These are phyloP conservation scores for Malurus melanocephalus DNA, from an alignment of 2,113 vertebrate genomes.

Conservation along the genomic window DNA sequence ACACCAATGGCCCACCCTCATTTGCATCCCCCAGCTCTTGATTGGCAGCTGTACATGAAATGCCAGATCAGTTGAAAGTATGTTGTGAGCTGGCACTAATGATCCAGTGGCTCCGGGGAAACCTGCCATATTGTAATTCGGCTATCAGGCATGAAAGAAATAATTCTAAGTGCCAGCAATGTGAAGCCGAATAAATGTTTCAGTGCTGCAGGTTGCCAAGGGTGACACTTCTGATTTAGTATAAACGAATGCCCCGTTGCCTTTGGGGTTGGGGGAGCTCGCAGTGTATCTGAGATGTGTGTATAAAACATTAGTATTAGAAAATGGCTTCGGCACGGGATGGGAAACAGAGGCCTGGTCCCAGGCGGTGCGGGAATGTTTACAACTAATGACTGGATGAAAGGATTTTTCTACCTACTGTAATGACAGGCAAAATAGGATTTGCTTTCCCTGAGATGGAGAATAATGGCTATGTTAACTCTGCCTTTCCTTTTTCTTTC, in stretches of 20 bases:
- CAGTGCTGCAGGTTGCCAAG: constrained; percentile 94
- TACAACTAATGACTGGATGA: constrained; percentile 82
- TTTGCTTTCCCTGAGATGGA: constrained; percentile 76
- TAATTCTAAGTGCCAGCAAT: constrained; percentile 99
- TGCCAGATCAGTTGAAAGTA: constrained; percentile 99
- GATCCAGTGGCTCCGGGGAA: constrained; percentile 95
- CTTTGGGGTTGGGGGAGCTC: constrained; percentile 85
- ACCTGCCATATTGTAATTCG: constrained; percentile 99
- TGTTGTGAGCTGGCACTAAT: constrained; percentile 99
- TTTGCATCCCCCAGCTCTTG: constrained; percentile 92
- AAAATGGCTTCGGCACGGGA: constrained; percentile 79
- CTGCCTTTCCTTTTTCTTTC: constrained; percentile 61
- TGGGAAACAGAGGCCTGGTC: constrained; percentile 77
- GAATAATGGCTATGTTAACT: constrained; percentile 80
- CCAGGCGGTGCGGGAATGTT: constrained; percentile 77
- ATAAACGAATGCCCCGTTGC: constrained; percentile 96
- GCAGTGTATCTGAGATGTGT: constrained; percentile 80
- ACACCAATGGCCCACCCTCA: constrained; percentile 89
- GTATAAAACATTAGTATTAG: constrained; percentile 85
- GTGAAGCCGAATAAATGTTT: constrained; percentile 99
- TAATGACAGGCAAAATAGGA: constrained; percentile 80
- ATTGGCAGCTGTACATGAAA: constrained; percentile 99
- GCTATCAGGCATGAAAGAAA: constrained; percentile 99
- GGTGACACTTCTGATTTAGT: constrained; percentile 99
- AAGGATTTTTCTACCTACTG: constrained; percentile 79